Evolutionary conservation across 2,888 invertebrate species (phyloP).

Genomic region (Laothoe populi): DNA sequence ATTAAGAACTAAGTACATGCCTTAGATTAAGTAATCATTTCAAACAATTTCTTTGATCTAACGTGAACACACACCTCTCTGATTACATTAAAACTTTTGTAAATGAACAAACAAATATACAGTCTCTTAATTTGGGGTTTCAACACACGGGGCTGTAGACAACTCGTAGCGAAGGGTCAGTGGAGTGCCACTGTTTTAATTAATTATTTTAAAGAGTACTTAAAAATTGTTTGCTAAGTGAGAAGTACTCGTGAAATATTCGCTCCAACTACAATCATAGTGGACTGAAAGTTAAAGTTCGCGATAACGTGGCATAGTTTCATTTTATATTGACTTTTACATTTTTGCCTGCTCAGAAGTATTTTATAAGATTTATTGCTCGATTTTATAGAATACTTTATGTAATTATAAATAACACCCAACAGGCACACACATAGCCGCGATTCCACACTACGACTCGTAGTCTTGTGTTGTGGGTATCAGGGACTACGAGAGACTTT

Average conservation of each 20-base stretch:
- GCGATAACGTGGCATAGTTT: constrained; percentile 51
- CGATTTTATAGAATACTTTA: no score
- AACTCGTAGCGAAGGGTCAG: constrained; percentile 11
- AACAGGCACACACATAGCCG: no score
- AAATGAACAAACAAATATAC: not conserved
- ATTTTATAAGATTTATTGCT: no score
- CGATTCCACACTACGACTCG: no score
- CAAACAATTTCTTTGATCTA: no score
- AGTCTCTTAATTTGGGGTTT: constrained; percentile 4
- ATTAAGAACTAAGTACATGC: no score
- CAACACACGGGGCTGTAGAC: constrained; percentile 4
- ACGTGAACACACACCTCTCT: no score
- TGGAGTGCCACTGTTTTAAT: constrained; percentile 29
- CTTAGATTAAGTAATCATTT: no score
- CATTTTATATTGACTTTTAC: not conserved
- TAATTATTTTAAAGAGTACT: constrained; percentile 34
- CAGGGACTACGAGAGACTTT: no score
- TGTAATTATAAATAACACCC: no score
- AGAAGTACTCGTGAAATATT: constrained; percentile 35
- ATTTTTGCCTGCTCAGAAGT: not conserved
- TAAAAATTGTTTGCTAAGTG: constrained; percentile 30
- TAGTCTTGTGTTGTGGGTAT: no score
- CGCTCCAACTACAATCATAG: constrained; percentile 27
- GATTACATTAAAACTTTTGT: not conserved
- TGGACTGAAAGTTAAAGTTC: constrained; percentile 52